Evolutionary conservation across 35 echinoderm and acorn worm genomes (phyloP).

Genomic region (Apostichopus parvimensis): DNA sequence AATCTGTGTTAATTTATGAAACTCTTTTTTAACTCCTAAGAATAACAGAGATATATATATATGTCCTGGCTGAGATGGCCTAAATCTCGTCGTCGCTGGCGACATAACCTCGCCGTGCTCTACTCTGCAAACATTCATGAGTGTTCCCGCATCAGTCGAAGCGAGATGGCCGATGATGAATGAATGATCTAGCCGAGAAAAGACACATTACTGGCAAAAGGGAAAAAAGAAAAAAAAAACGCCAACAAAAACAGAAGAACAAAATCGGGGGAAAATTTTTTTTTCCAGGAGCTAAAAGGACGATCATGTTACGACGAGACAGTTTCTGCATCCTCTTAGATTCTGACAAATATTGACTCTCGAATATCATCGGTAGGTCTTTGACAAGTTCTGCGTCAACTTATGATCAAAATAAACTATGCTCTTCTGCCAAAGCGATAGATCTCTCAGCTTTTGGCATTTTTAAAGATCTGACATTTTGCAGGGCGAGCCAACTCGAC

Average conservation of each 20-base stretch:
- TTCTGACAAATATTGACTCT: constrained; percentile 18
- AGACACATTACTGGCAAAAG: constrained; percentile 5
- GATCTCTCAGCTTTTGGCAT: no score
- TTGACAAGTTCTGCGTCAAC: no score
- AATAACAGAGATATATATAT: not conserved
- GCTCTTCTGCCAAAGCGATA: no score
- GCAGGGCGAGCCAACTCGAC: no score
- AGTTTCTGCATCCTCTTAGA: not conserved
- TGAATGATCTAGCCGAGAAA: constrained; percentile 14
- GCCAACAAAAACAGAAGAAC: no score
- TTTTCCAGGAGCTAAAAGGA: not conserved
- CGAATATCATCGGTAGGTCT: not conserved
- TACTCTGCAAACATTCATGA: not conserved
- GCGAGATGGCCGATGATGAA: not conserved
- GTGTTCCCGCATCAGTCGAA: not conserved
- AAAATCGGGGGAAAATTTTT: no score
- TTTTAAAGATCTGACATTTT: no score
- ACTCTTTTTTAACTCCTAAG: not conserved
- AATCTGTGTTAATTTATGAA: constrained; percentile 1
- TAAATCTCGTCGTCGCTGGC: not conserved
- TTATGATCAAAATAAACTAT: no score
- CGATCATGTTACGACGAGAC: constrained; percentile 1
- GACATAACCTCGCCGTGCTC: not conserved
- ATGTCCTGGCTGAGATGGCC: not conserved
- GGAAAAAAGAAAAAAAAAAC: not conserved